phyloP scores from a whole-genome alignment of 2,888 invertebrate species.

The Ditula angustiorana region DNA sequence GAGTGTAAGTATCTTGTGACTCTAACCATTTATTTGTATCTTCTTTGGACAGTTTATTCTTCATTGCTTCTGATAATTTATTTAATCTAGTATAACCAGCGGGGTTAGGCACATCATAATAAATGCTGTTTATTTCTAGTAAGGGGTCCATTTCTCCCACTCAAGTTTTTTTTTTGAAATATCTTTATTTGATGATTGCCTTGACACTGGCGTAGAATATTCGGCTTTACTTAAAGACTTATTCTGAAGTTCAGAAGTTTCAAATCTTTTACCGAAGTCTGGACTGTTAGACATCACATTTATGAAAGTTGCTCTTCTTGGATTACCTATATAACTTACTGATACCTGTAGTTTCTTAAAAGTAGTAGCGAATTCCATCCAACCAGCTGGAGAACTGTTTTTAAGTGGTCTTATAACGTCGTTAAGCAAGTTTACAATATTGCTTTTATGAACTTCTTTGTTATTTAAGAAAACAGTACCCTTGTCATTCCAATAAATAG shows the following conservation, averaged over 20 bases:
- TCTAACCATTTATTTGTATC: too few species aligned
- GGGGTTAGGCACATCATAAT: slow-evolving; percentile 47
- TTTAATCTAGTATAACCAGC: slow-evolving; percentile 46
- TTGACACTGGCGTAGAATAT: too few species aligned
- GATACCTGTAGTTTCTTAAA: slow-evolving; percentile 47
- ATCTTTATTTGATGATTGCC: too few species aligned
- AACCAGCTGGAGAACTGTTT: slow-evolving; percentile 47
- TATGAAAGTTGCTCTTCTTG: too few species aligned
- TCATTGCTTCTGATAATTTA: slow-evolving; percentile 38
- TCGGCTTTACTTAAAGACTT: too few species aligned
- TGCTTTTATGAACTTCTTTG: slow-evolving; percentile 43
- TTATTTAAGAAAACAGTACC: slow-evolving; percentile 45
- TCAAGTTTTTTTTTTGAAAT: too few species aligned
- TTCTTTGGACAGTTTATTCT: too few species aligned
- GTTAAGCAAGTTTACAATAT: slow-evolving; percentile 50
- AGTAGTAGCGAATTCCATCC: slow-evolving; percentile 45
- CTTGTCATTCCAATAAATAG: too few species aligned
- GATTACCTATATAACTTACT: slow-evolving; percentile 47
- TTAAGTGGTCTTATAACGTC: slow-evolving; percentile 48
- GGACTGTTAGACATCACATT: too few species aligned
- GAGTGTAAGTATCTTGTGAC: too few species aligned
- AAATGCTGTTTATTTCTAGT: slow-evolving; percentile 47
- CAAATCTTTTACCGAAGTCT: too few species aligned
- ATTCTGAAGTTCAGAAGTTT: too few species aligned
- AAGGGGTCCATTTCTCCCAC: slow-evolving; percentile 52